Conservation (phyloP, 2,888 invertebrate genomes). For the Pyrocoelia pectoralis region DNA sequence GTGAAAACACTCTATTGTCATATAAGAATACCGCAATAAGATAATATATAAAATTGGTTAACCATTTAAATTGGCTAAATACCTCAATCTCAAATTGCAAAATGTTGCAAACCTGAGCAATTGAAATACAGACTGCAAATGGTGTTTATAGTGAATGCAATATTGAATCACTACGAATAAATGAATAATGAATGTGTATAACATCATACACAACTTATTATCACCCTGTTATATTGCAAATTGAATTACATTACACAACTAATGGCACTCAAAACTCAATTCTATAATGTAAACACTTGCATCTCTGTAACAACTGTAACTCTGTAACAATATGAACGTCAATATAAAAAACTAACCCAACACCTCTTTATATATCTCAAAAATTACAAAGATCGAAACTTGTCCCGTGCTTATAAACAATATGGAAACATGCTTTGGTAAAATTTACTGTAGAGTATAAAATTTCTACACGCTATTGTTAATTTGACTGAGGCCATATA, state of each 20-base stretch:
- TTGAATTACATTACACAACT: conserved; percentile 1
- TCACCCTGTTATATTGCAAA: conserved; percentile 12
- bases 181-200: neutral
- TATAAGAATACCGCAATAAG: too few species aligned
- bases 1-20: too few species aligned
- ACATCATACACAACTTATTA: neutral
- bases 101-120: neutral
- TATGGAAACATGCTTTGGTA: conserved; percentile 1
- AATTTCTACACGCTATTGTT: neutral
- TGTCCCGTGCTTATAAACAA: too few species aligned
- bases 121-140: conserved; percentile 4
- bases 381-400: conserved; percentile 6
- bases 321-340: neutral
- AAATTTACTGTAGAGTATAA: neutral
- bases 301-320: neutral
- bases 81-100: conserved; percentile 5
- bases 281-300: neutral
- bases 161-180: neutral
- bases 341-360: conserved; percentile 6
- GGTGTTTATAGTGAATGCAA: conserved; percentile 1
- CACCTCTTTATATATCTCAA: neutral
- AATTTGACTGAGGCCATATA: conserved; percentile 8
- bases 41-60: too few species aligned
- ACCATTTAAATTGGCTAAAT: neutral
- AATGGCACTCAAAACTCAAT: conserved; percentile 10